Evolutionary conservation across 2,797 vertebrate species (phyloP), one percentile per base, ranked within the genome.

Genomic region (Aplochiton taeniatus): DNA sequence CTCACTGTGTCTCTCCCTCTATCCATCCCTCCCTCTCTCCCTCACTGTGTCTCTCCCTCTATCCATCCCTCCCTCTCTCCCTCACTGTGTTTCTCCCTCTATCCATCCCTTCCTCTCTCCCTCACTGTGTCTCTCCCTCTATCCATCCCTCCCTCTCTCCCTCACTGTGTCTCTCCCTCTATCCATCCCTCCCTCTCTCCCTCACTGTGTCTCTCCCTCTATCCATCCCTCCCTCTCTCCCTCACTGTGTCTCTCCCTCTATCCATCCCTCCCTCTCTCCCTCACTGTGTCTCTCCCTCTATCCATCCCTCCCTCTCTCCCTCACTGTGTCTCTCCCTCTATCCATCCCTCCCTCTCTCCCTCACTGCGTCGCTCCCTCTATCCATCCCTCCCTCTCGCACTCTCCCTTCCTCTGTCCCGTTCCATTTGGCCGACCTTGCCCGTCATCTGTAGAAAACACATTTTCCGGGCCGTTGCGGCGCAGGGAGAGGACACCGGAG

Each of bases 381-480:
- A n/a, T 17, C 16, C 12, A 18, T 19, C 17, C 10, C n/a, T 17
- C 12, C 14, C 31, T 14, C 14, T 18, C 16, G 31, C 17, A 18
- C 61, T 41, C 52, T 12, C 59, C 13, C 58, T 1, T 14, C 42
- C 58, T 60, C 61, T 72, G 79, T 79, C 81, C 77, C 71, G 75
- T 83, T 80, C 79, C 75, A 68, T 56, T 70, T 63, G 58, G 41
- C 70, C 55, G 73, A 82, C 87, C 86, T 86, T 87, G 77, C 70
- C 77, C 83, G 78, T 85, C 84, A 78, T 78, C 81, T n/a, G 74
- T 79, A 78, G 71, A 76, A 77, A 85, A 76, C 75, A 72, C 79
- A 69, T 77, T 87, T 83, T 84, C 62, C 61, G 65, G 70, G 67
- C 75, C 74, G 76, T 78, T 80, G 84, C 70, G 44, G 67, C n/a